A percentile compares a stretch with the other conserved stretches of the same genome.
These are phyloP conservation scores for Grapholita molesta DNA, from an alignment of 1,140 invertebrate species.

Conservation along the genomic window DNA sequence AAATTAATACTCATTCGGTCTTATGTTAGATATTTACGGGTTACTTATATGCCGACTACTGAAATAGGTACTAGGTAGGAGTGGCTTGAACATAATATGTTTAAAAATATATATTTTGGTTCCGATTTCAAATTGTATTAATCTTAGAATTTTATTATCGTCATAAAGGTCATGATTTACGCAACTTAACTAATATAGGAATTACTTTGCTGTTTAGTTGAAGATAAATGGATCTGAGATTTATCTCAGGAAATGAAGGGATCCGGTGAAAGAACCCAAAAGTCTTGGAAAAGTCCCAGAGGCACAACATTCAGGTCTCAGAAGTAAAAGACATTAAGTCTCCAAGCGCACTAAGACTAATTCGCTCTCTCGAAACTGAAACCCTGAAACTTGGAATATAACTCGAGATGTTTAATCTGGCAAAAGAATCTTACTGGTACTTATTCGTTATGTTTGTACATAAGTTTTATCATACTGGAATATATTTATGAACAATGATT, in stretches of 20 bases:
- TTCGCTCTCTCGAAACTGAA: background rate
- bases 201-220: constrained; percentile 5
- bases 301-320: background rate
- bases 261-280: constrained; percentile 10
- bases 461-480: background rate
- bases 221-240: constrained; percentile 1
- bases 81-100: too few relatives aligned
- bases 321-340: background rate
- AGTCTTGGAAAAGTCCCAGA: background rate
- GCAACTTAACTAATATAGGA: background rate
- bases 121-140: too few relatives aligned
- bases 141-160: background rate
- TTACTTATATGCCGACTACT: too few relatives aligned
- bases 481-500: too few relatives aligned
- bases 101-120: too few relatives aligned
- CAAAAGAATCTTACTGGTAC: background rate
- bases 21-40: too few relatives aligned
- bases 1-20: too few relatives aligned
- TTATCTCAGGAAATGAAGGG: constrained; percentile 13
- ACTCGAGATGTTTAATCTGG: background rate
- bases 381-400: background rate
- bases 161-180: background rate
- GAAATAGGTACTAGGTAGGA: too few relatives aligned
- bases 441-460: background rate
- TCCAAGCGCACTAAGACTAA: background rate